Percentiles rank a stretch among this genome's conserved stretches.
Evolutionary conservation across 2,888 invertebrate species (phyloP).

Genomic region (Xestia rhomboidea): DNA sequence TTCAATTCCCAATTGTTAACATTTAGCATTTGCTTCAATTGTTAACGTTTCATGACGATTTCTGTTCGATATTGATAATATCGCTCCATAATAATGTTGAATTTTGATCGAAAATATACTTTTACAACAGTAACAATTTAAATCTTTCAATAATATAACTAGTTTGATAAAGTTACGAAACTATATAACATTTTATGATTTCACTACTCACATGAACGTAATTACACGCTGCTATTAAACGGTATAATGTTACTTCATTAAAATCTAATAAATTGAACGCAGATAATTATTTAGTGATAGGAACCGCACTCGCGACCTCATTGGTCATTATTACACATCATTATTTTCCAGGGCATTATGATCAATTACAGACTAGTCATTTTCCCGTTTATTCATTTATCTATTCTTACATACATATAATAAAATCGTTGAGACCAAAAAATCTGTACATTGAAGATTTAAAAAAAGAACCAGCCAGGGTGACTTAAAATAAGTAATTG

Average conservation of each 20-base stretch:
- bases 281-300: conserved; percentile 28
- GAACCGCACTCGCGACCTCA: not conserved
- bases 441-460: no score
- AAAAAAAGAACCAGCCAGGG: no score
- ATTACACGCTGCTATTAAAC: conserved; percentile 3
- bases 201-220: not conserved
- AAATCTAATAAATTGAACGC: conserved; percentile 19
- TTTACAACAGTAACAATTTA: not conserved
- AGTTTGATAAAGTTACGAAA: not conserved
- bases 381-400: no score
- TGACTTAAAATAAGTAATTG: no score
- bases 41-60: conserved; percentile 47
- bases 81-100: conserved; percentile 39
- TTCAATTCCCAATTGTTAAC: conserved; percentile 46
- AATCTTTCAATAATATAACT: not conserved
- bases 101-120: conserved; percentile 7
- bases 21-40: conserved; percentile 58
- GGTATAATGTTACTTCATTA: conserved; percentile 4
- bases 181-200: not conserved
- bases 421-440: no score
- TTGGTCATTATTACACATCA: conserved; percentile 14
- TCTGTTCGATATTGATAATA: conserved; percentile 45
- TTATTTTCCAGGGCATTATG: conserved; percentile 13
- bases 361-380: conserved; percentile 16
- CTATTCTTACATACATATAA: no score